Evolutionary conservation across 2,113 vertebrate genomes (phyloP), one percentile per base, ranked within the genome.

Genomic region (Cheilinus undulatus): DNA sequence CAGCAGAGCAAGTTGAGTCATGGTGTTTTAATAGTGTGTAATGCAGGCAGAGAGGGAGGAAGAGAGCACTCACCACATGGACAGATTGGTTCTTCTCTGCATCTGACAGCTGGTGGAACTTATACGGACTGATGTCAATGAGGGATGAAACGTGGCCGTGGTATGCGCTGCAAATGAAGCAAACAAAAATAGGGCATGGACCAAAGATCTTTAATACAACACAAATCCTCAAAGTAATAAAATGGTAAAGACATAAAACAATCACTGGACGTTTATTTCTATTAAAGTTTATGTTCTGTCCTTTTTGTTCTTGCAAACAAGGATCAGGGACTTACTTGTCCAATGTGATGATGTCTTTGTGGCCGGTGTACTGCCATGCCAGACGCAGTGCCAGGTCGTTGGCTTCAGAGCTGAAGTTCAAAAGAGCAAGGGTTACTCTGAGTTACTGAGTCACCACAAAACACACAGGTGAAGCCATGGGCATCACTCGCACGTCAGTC

Each of bases 71-170:
- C 86, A 99, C 98, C 95, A 99, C 96, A 54, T 99, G 97, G 28
- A 98, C 96, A 90, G 89, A 96, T 66, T 94, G 96, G 68, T 94
- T 97, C 78, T 91, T 93, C 89, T 90, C 91, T 50, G 86, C 88
- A 65, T 94, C 91, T 54, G 93, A 93, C 88, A 95, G 90, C 82
- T 93, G 95, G 85, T 94, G 93, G 92, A 97, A 98, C 94, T 99
- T 99, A 80, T 99, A 99, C 0, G 97, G 98, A 78, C 98, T 99
- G 92, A 99, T 97, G 87, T 99, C 95, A 77, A 99, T 99, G 90
- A 99, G 92, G 28, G 97, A 99, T 3, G 97, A 95, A 54, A 98
- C 77, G 54, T 99, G 97, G 57, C 98, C 98, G 63, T 99, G 98
- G 85, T 99, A 99, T 71, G 97, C 98, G 84, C 98, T 99, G 89